A percentile compares a stretch with the other conserved stretches of the same genome.
phyloP scores from a whole-genome alignment of 2,797 vertebrate species.

The Phalanger gymnotis region DNA sequence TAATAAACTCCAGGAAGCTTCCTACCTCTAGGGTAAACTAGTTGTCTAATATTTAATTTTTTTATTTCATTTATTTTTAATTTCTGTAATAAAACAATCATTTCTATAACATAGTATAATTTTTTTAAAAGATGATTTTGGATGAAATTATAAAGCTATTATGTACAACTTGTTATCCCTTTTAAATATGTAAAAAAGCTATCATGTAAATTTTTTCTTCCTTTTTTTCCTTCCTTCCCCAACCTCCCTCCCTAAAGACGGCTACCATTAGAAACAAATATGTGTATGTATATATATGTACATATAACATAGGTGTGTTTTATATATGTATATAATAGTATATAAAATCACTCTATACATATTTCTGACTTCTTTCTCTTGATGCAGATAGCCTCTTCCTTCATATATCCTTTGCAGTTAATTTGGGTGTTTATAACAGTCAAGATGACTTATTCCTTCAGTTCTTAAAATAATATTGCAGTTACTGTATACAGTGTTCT shows the following conservation, averaged over 20 bases:
- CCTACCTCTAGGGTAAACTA: not conserved
- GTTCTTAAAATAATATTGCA: not conserved
- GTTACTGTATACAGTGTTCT: not conserved
- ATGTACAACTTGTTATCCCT: not conserved
- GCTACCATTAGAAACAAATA: not conserved
- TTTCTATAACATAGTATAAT: not conserved
- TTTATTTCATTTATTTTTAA: not conserved
- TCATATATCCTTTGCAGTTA: not conserved
- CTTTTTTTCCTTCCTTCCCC: not conserved
- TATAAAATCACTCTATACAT: not conserved
- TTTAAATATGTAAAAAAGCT: not conserved
- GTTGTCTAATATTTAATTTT: not conserved
- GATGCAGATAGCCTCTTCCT: not conserved
- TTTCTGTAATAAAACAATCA: not conserved
- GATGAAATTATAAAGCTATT: not conserved
- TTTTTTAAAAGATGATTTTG: not conserved
- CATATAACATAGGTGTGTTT: no score
- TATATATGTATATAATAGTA: no score
- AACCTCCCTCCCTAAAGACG: not conserved
- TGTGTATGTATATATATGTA: no score
- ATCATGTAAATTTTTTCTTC: not conserved
- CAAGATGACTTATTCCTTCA: not conserved
- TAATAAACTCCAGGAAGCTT: not conserved
- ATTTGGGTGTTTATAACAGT: not conserved
- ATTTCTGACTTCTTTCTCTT: not conserved